These are phyloP conservation scores for Bombus huntii DNA, from an alignment of 1,140 invertebrate species.

Conservation along the genomic window DNA sequence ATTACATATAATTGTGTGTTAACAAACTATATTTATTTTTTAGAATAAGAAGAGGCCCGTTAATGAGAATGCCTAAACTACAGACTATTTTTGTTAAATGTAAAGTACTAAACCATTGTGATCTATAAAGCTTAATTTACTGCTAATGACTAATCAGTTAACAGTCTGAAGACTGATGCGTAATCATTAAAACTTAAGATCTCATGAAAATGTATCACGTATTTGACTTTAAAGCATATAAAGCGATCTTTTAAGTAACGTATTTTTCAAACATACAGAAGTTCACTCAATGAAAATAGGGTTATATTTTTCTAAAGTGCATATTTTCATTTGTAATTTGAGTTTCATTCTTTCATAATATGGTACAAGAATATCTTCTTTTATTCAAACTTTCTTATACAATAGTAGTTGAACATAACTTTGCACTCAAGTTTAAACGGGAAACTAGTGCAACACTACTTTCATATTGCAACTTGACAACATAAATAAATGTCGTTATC, in stretches of 20 bases:
- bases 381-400: neutral
- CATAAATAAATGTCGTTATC: constrained; percentile 40
- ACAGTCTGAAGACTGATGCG: constrained; percentile 37
- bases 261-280: constrained; percentile 14
- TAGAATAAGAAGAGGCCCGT: constrained; percentile 78
- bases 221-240: constrained; percentile 20
- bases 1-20: neutral
- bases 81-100: constrained; percentile 42
- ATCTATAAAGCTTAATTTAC: constrained; percentile 63
- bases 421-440: constrained; percentile 11
- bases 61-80: constrained; percentile 76
- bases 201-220: constrained; percentile 29
- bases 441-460: constrained; percentile 16
- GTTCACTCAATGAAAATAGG: neutral
- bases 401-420: neutral
- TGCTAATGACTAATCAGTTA: constrained; percentile 43
- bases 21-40: constrained; percentile 55
- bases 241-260: constrained; percentile 16
- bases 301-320: constrained; percentile 41
- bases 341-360: neutral
- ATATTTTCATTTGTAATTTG: constrained; percentile 12
- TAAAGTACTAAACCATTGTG: constrained; percentile 68
- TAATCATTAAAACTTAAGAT: constrained; percentile 46
- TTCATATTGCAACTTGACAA: constrained; percentile 29
- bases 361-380: neutral